Conservation (phyloP, 1,140 invertebrate species). For the Drepana arcuata region DNA sequence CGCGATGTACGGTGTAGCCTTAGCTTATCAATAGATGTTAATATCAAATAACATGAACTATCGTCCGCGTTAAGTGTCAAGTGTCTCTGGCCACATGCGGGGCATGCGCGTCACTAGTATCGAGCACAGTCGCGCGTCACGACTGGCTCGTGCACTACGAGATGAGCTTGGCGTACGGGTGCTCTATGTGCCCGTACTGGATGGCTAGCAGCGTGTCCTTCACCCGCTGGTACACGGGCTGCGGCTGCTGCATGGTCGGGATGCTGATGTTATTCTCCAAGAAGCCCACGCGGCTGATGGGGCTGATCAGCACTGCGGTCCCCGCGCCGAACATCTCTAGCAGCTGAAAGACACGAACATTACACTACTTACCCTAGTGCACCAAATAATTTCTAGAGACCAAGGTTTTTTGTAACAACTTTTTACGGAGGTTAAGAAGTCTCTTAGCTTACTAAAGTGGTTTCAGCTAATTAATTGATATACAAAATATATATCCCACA, state of each 20-base stretch:
- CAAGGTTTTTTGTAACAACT: too few species aligned
- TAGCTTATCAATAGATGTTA: conserved; percentile 17
- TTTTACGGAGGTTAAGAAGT: too few species aligned
- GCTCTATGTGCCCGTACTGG: conserved; percentile 87
- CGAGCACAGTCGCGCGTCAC: too few species aligned
- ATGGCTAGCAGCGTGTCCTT: conserved; percentile 85
- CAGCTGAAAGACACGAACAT: too few species aligned
- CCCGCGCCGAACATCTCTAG: conserved; percentile 96
- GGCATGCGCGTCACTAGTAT: too few species aligned
- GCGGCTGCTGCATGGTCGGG: conserved; percentile 81
- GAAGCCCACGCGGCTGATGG: conserved; percentile 87
- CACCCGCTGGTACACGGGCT: conserved; percentile 79
- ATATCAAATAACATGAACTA: conserved; percentile 14
- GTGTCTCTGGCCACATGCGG: too few species aligned
- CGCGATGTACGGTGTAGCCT: conserved; percentile 9
- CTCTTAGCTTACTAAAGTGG: too few species aligned
- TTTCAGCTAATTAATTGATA: too few species aligned
- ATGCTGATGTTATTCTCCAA: conserved; percentile 77
- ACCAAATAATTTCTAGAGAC: too few species aligned
- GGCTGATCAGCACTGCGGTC: conserved; percentile 94
- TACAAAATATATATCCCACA: too few species aligned
- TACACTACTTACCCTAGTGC: too few species aligned
- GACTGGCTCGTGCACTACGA: conserved; percentile 29
- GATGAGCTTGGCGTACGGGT: conserved; percentile 81
- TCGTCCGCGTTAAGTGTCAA: conserved; percentile 10